Base-by-base conservation (phyloP, 2,888 invertebrate species). In the Pachycephus smyrnensis region DNA sequence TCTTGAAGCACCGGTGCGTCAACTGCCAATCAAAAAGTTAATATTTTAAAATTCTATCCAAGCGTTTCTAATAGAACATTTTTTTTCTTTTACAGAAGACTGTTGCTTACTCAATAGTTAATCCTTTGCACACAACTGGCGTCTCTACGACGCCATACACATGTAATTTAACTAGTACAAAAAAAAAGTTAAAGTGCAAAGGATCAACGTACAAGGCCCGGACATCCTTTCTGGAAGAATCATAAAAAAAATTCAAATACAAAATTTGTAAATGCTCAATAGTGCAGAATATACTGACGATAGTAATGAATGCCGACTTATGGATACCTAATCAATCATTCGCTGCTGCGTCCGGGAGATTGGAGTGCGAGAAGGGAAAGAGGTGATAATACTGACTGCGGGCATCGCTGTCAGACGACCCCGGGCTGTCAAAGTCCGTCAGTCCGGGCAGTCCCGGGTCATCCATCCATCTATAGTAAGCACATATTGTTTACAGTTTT, bases 401-500 rank as follows among this genome's bases (percentile, higher is more conserved):
- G 84, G 83, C 86, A 88, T 88, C 88, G 85, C 85, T 85, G 80
- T 81, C 86, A 84, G 82, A 82, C 86, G 90, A 90, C 89, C 90
- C 85, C 89, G 80, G 84, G 81, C 83, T 88, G 84, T 89, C 90
- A 90, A 90, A 90, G 90, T 90, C 90, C 90, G 88, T 81, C 84
- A 84, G 76, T 78, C 76, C 80, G 76, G 76, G 82, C 81, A 82
- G 84, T 79, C 82, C 80, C 76, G 80, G 85, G 86, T 85, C 86
- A 85, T 35, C 73, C 79, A 78, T 77, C 75, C 81, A 81, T 82
- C 81, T 80, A 79, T 79, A 83, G 79, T 36, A 73, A 77, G 55
- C 40, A 55, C 15, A 55, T 76, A 82, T 84, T 84, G 82, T 85
- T 85, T 86, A 82, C 84, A 77, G 31, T 33, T 30, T 36, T 36